These are phyloP conservation scores for Sycophila texana DNA, from an alignment of 2,888 invertebrate genomes.

Conservation along the genomic window DNA sequence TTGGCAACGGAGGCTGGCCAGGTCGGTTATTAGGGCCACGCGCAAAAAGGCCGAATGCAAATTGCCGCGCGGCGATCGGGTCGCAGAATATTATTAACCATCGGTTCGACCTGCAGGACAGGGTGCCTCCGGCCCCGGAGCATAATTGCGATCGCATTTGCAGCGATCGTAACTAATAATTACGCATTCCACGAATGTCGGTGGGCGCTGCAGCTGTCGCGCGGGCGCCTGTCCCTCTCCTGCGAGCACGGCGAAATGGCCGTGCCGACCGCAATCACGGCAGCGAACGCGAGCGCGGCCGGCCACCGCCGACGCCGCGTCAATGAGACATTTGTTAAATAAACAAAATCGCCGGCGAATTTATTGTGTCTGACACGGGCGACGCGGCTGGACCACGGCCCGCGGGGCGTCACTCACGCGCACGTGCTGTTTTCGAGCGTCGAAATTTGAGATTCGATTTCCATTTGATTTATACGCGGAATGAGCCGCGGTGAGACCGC, in stretches of 20 bases:
- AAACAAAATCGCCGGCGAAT: constrained; percentile 8
- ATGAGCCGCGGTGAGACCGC: too few species aligned
- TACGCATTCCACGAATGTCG: constrained; percentile 25
- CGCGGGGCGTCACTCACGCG: not conserved
- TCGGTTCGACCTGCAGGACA: not conserved
- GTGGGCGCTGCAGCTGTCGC: not conserved
- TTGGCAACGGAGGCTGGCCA: too few species aligned
- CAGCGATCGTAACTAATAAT: constrained; percentile 46
- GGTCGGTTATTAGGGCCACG: not conserved
- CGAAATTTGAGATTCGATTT: not conserved
- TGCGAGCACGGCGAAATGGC: not conserved
- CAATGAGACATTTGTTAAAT: constrained; percentile 40
- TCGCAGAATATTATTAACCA: not conserved
- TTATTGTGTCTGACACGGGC: not conserved
- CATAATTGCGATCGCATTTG: constrained; percentile 41
- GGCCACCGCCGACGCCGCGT: not conserved
- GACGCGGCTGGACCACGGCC: too few species aligned
- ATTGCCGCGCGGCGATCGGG: not conserved
- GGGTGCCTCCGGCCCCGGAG: not conserved
- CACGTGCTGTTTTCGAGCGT: not conserved
- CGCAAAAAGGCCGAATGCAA: not conserved
- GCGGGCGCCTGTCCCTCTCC: not conserved
- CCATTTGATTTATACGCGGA: too few species aligned
- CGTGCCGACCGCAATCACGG: constrained; percentile 11
- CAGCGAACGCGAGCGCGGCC: not conserved